These are phyloP conservation scores for Euschistus heros DNA, from an alignment of 1,140 invertebrate genomes.

Conservation along the genomic window DNA sequence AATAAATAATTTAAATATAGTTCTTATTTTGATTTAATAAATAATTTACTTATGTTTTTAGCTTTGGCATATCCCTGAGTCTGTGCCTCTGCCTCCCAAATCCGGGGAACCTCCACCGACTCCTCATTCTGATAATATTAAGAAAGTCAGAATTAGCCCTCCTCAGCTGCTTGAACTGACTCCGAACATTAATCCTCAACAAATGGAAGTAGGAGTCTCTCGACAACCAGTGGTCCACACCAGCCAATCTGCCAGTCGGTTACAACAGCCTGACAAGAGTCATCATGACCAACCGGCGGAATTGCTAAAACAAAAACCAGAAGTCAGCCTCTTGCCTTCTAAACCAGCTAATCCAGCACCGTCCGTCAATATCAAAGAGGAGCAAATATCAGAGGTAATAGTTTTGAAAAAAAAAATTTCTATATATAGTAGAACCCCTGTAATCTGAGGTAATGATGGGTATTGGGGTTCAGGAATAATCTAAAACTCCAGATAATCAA, in stretches of 20 bases:
- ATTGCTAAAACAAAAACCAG: background rate
- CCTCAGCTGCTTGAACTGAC: background rate
- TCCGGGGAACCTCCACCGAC: background rate
- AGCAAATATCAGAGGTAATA: background rate
- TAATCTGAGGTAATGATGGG: no score
- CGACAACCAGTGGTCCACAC: no score
- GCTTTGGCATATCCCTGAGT: conserved; percentile 1
- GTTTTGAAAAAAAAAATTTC: no score
- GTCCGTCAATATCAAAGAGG: background rate
- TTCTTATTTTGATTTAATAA: no score
- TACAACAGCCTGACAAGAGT: no score
- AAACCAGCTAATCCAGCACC: background rate
- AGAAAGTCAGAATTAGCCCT: background rate
- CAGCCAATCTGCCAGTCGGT: no score
- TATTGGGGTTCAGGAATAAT: no score
- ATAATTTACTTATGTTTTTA: background rate
- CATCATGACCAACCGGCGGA: background rate
- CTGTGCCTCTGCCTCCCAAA: background rate
- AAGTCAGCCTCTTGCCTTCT: background rate
- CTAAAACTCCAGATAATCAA: no score
- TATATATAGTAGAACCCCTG: no score
- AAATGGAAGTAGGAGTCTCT: no score
- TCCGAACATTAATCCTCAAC: background rate
- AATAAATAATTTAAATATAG: no score
- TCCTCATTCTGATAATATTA: background rate